Percentiles rank a stretch among this genome's conserved stretches.
Conservation (phyloP, 1,140 invertebrate species). For the Diachasma alloeum region DNA sequence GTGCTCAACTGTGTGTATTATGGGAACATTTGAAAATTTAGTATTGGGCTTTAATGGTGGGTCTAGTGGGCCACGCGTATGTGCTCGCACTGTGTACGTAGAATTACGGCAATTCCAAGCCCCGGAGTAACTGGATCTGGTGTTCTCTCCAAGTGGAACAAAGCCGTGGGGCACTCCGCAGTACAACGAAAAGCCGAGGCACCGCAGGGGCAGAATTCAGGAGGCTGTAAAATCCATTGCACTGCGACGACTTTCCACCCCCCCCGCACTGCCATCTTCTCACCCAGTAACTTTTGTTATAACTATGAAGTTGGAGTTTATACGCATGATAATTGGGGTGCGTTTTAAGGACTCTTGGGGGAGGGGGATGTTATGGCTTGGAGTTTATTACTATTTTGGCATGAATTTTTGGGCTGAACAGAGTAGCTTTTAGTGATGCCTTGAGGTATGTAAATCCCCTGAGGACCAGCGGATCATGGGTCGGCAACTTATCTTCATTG, state of each 20-base stretch:
- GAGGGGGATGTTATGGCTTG: too few species aligned
- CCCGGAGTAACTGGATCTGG: slow-evolving; percentile 30
- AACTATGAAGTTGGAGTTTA: not conserved
- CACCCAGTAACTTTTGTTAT: not conserved
- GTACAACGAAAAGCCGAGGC: slow-evolving; percentile 17
- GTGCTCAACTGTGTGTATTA: not conserved
- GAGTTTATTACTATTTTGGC: too few species aligned
- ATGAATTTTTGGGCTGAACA: too few species aligned
- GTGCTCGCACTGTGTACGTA: not conserved
- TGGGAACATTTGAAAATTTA: not conserved
- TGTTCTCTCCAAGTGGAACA: slow-evolving; percentile 19
- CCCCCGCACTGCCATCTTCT: not conserved
- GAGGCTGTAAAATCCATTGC: not conserved
- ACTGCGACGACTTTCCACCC: not conserved
- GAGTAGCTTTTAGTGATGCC: too few species aligned
- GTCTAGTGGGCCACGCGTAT: not conserved
- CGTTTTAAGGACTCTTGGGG: too few species aligned
- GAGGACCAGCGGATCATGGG: too few species aligned
- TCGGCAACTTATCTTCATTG: too few species aligned
- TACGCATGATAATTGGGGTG: not conserved
- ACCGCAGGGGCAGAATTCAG: slow-evolving; percentile 4
- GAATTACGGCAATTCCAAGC: not conserved
- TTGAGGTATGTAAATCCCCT: too few species aligned
- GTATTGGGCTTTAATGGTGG: not conserved
- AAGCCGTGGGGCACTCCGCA: slow-evolving; percentile 15